phyloP scores from a whole-genome alignment of 1,140 invertebrate genomes.

The Heliconius hewitsoni region DNA sequence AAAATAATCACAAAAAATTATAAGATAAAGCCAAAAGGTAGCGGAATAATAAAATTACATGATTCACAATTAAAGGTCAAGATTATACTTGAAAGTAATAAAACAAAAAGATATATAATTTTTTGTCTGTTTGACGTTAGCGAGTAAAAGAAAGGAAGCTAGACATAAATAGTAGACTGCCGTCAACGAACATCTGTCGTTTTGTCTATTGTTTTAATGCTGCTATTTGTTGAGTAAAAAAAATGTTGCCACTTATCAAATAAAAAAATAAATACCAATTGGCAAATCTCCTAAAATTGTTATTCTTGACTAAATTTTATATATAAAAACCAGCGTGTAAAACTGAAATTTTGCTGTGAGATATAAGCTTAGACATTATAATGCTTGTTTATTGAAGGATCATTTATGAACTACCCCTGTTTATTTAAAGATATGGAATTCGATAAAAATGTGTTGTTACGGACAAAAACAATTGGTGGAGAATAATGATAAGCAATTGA shows the following conservation, averaged over 20 bases:
- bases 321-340: no score
- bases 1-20: conserved; percentile 48
- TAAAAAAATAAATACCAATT: not conserved
- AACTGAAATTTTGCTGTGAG: no score
- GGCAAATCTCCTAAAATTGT: no score
- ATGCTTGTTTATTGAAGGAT: no score
- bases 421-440: no score
- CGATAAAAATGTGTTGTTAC: no score
- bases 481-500: no score
- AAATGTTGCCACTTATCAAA: not conserved
- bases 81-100: conserved; percentile 54
- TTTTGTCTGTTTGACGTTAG: conserved; percentile 61
- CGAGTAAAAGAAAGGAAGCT: conserved; percentile 69
- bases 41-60: conserved; percentile 52
- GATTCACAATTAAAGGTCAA: conserved; percentile 54
- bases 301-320: no score
- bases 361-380: no score
- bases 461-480: no score
- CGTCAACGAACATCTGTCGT: conserved; percentile 51
- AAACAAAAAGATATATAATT: conserved; percentile 65
- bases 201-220: conserved; percentile 18
- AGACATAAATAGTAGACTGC: conserved; percentile 55
- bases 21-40: conserved; percentile 45
- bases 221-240: not conserved
- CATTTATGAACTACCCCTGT: no score